A percentile compares a stretch with the other conserved stretches of the same genome.
phyloP scores from a whole-genome alignment of 2,888 invertebrate species.

The Erebia epiphron region DNA sequence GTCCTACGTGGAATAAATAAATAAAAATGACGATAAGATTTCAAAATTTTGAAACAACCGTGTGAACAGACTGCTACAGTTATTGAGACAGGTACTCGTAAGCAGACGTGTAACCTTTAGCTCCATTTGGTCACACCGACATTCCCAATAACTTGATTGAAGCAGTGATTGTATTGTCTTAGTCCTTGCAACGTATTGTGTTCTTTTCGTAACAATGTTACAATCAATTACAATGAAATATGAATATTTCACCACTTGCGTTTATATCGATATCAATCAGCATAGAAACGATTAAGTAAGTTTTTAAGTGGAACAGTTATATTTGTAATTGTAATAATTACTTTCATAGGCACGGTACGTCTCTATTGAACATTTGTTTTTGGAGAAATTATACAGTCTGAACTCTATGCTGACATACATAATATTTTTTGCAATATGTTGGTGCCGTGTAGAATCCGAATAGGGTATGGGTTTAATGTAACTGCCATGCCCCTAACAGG shows the following conservation, averaged over 20 bases:
- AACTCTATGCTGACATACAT: too few relatives aligned
- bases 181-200: constrained; percentile 47
- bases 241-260: constrained; percentile 47
- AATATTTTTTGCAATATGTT: too few relatives aligned
- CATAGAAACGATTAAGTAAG: background rate
- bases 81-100: constrained; percentile 1
- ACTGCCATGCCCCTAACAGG: too few relatives aligned
- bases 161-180: constrained; percentile 59
- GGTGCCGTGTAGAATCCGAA: too few relatives aligned
- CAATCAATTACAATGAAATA: constrained; percentile 34
- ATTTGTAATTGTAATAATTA: background rate
- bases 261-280: background rate
- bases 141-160: constrained; percentile 38
- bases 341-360: background rate
- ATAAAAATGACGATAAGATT: too few relatives aligned
- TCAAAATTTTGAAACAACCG: constrained; percentile 18
- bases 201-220: constrained; percentile 54
- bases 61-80: constrained; percentile 14
- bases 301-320: background rate
- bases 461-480: too few relatives aligned
- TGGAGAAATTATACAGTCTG: background rate
- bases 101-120: constrained; percentile 36
- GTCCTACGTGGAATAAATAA: too few relatives aligned
- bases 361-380: background rate
- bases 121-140: constrained; percentile 39